Conservation (phyloP, 2,888 invertebrate species). For the Amitus sp. region DNA sequence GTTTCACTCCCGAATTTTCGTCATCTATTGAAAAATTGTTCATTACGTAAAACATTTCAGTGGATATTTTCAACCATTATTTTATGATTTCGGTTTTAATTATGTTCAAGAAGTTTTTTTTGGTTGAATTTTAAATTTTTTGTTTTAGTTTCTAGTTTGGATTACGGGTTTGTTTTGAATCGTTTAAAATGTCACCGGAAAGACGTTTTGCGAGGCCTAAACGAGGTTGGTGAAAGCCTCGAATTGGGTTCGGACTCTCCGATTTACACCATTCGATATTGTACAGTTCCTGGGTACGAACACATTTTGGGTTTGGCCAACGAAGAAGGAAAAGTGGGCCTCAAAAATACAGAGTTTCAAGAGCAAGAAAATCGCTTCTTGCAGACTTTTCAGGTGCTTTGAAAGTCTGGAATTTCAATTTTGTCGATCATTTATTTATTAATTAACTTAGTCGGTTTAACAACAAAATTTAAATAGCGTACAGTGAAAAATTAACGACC, state of each 20-base stretch:
- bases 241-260: conserved; percentile 75
- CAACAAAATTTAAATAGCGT: background rate
- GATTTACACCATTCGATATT: conserved; percentile 84
- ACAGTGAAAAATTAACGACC: too few species aligned
- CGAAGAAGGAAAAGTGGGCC: conserved; percentile 81
- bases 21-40: too few species aligned
- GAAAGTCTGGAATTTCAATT: too few species aligned
- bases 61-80: too few species aligned
- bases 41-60: too few species aligned
- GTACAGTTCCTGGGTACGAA: conserved; percentile 73
- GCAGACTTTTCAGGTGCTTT: conserved; percentile 68
- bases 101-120: background rate
- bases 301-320: conserved; percentile 84
- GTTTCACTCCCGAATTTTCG: too few species aligned
- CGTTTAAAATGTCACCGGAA: conserved; percentile 72
- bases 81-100: background rate
- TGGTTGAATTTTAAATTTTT: too few species aligned
- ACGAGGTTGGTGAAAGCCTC: conserved; percentile 65
- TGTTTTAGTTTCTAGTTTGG: conserved; percentile 52
- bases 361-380: conserved; percentile 43
- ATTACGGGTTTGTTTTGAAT: conserved; percentile 74
- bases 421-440: conserved; percentile 4
- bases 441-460: background rate
- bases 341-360: conserved; percentile 65
- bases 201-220: conserved; percentile 75